phyloP scores from a whole-genome alignment of 2,113 vertebrate genomes.

The Agelaius tricolor region DNA sequence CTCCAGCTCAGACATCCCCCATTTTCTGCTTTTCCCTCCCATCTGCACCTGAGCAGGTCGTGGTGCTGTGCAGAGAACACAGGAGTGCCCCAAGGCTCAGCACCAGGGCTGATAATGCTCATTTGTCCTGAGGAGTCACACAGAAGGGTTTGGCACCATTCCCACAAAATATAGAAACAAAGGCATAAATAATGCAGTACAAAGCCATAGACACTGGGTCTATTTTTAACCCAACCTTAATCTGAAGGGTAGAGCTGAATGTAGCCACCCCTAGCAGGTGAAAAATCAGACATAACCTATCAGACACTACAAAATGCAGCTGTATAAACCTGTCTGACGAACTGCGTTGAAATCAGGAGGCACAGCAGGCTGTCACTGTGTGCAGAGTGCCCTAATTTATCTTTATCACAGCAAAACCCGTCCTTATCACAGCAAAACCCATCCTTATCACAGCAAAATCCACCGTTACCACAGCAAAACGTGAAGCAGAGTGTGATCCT shows the following conservation, averaged over 20 bases:
- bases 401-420: background rate
- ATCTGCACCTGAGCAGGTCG: fast-evolving
- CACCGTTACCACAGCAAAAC: background rate
- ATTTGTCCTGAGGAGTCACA: background rate
- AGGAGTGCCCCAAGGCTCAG: background rate
- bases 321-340: background rate
- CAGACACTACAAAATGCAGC: background rate
- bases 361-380: background rate
- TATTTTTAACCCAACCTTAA: background rate
- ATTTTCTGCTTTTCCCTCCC: background rate
- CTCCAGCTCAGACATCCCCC: background rate
- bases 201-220: background rate
- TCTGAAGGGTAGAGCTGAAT: background rate
- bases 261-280: background rate
- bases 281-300: background rate
- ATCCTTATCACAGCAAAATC: background rate
- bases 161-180: background rate
- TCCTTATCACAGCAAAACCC: background rate
- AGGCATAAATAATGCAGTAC: constrained; percentile 6
- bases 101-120: background rate
- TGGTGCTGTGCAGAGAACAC: background rate
- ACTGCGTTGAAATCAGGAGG: background rate
- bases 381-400: background rate
- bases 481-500: background rate
- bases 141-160: background rate